phyloP scores from a whole-genome alignment of 2,888 invertebrate species.

The Andrena chrysosceles region DNA sequence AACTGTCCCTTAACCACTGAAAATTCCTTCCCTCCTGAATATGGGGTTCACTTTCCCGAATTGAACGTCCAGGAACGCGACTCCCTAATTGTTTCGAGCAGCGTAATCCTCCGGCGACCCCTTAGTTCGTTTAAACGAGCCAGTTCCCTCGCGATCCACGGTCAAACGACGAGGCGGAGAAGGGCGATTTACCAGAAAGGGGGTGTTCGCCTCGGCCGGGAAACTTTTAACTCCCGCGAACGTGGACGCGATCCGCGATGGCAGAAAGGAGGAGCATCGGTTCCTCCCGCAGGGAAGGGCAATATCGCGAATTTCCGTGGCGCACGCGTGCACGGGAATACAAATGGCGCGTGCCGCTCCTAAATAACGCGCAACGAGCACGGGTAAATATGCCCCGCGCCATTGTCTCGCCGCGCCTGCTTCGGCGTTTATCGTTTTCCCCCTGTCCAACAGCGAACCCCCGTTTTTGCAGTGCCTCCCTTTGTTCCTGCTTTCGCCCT shows the following conservation, averaged over 20 bases:
- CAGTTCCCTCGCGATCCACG: not conserved
- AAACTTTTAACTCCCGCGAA: conserved; percentile 62
- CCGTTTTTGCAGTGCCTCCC: conserved; percentile 24
- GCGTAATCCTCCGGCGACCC: not conserved
- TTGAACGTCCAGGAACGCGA: not conserved
- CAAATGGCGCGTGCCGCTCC: conserved; percentile 56
- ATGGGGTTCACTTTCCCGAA: not conserved
- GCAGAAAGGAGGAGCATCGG: conserved; percentile 27
- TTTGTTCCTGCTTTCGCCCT: conserved; percentile 34
- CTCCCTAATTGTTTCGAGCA: not conserved
- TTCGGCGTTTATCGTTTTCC: conserved; percentile 46
- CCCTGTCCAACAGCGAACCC: conserved; percentile 38
- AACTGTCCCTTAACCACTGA: not conserved
- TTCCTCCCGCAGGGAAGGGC: conserved; percentile 11
- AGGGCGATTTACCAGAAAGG: conserved; percentile 17
- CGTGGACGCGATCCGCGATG: conserved; percentile 20
- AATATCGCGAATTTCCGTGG: conserved; percentile 55
- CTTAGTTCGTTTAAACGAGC: not conserved
- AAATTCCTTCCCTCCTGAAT: not conserved
- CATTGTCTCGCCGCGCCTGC: conserved; percentile 46
- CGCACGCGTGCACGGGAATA: conserved; percentile 53
- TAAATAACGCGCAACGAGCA: conserved; percentile 52
- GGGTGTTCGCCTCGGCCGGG: conserved; percentile 22
- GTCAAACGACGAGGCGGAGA: conserved; percentile 15
- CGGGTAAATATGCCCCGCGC: conserved; percentile 46